Percentiles rank a stretch among this genome's conserved stretches.
These are phyloP conservation scores for Dendroctonus valens DNA, from an alignment of 1,140 invertebrate genomes.

Conservation along the genomic window DNA sequence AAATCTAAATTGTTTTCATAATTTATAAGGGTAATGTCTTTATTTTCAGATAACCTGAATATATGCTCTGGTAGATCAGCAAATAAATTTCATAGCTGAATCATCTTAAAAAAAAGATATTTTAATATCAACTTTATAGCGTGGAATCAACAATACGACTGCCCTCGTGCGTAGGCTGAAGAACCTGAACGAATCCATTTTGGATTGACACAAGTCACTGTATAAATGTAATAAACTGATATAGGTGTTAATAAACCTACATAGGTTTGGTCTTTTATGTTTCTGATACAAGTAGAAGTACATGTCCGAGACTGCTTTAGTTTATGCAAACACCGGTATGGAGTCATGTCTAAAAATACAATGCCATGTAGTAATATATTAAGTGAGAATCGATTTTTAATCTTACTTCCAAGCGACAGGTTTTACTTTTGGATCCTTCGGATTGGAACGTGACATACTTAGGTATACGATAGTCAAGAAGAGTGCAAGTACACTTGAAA, in stretches of 20 bases:
- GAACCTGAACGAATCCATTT: slow-evolving; percentile 7
- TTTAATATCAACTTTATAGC: no score
- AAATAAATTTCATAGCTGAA: no score
- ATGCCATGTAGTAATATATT: background rate
- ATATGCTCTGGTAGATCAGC: no score
- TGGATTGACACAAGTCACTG: slow-evolving; percentile 24
- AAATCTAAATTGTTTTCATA: no score
- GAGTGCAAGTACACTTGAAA: no score
- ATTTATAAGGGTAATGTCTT: no score
- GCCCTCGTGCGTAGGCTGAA: slow-evolving; percentile 3
- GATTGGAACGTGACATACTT: no score
- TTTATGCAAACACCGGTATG: slow-evolving; percentile 29
- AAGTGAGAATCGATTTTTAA: slow-evolving; percentile 27
- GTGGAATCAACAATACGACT: no score
- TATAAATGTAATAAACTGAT: slow-evolving; percentile 22
- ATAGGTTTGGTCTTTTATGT: slow-evolving; percentile 28
- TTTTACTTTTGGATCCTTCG: background rate
- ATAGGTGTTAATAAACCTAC: slow-evolving; percentile 31
- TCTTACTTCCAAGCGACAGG: slow-evolving; percentile 6
- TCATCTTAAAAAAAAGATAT: no score
- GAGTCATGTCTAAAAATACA: slow-evolving; percentile 34
- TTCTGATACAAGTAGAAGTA: slow-evolving; percentile 20
- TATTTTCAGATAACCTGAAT: no score
- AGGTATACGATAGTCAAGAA: no score
- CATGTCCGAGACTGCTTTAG: slow-evolving; percentile 9